A percentile compares a stretch with the other conserved stretches of the same genome.
Evolutionary conservation across 2,888 invertebrate species (phyloP).

Genomic region (Tipula lateralis): DNA sequence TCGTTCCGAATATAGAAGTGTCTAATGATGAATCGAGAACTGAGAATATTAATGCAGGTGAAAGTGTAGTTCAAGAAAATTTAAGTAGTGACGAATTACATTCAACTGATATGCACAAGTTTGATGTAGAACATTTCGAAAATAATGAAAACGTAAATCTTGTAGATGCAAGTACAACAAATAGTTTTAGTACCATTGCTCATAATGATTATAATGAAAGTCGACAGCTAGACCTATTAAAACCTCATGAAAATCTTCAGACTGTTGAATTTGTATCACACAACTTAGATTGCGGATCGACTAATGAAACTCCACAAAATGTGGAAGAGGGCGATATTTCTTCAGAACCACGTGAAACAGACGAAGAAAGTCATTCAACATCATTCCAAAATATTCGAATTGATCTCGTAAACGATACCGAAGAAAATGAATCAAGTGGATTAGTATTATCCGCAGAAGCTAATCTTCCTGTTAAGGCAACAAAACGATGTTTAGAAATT

Average conservation of each 20-base stretch:
- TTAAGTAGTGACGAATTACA: not conserved
- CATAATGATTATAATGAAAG: not conserved
- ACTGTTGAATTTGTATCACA: too few relatives aligned
- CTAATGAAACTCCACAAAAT: not conserved
- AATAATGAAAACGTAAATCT: not conserved
- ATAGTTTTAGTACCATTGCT: not conserved
- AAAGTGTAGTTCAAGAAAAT: not conserved
- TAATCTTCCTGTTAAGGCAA: not conserved
- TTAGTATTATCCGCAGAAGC: not conserved
- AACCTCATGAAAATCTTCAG: too few relatives aligned
- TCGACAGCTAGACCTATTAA: not conserved
- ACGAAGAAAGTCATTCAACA: not conserved
- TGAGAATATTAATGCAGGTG: too few relatives aligned
- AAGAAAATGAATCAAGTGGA: not conserved
- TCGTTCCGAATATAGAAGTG: too few relatives aligned
- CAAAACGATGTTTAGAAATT: not conserved
- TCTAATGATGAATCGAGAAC: too few relatives aligned
- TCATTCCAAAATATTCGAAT: not conserved
- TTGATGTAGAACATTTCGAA: not conserved
- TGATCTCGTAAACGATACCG: not conserved
- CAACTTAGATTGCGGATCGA: too few relatives aligned
- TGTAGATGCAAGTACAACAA: not conserved
- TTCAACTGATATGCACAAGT: not conserved
- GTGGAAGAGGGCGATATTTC: not conserved
- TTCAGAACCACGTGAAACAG: not conserved